phyloP scores from a whole-genome alignment of 1,140 invertebrate species.

The Hetaerina americana region DNA sequence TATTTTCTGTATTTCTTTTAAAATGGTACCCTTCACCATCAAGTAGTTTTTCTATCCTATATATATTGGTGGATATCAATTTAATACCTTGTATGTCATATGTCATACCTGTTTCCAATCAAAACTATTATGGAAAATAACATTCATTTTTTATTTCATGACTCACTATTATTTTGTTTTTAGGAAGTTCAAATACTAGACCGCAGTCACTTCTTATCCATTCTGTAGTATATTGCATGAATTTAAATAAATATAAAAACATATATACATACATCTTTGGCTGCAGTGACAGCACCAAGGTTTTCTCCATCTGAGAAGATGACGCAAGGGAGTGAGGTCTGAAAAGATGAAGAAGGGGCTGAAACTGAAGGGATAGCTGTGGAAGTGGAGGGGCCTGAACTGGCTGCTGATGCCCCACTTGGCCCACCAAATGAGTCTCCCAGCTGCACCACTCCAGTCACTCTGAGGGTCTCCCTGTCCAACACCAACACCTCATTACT shows the following conservation, averaged over 20 bases:
- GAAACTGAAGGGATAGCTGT: not conserved
- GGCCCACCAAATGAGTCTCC: constrained; percentile 34
- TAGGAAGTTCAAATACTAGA: no score
- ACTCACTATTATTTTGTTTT: no score
- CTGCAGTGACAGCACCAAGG: constrained; percentile 62
- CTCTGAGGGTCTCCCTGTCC: constrained; percentile 31
- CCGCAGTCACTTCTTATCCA: no score
- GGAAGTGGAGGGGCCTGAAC: not conserved
- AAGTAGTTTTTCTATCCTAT: no score
- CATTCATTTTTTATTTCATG: no score
- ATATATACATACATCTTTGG: constrained; percentile 57
- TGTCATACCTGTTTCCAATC: no score
- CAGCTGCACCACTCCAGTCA: constrained; percentile 34
- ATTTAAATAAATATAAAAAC: constrained; percentile 7
- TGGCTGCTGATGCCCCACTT: not conserved
- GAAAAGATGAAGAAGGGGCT: not conserved
- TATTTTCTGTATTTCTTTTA: no score
- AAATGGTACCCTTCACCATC: no score
- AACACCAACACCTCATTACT: constrained; percentile 32
- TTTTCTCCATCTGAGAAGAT: constrained; percentile 76
- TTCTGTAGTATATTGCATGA: not conserved
- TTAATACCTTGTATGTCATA: no score
- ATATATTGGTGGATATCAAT: no score
- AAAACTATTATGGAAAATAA: no score
- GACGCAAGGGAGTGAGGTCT: constrained; percentile 49